Base-by-base conservation (phyloP, 2,113 vertebrate species). In the Mohoua ochrocephala region DNA sequence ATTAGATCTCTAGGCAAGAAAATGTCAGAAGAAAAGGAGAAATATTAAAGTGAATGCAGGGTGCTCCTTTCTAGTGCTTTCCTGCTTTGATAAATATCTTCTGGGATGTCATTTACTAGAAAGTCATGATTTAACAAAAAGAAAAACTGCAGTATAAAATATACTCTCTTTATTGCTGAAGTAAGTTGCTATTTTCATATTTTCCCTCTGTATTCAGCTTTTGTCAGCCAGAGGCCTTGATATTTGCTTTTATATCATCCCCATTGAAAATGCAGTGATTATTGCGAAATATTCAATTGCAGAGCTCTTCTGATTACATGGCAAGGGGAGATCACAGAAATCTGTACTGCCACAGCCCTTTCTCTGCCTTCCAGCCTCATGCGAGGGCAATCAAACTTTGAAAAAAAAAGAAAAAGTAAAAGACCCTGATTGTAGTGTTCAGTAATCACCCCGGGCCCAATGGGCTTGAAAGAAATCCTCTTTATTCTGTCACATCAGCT, bases 31-130 rank as follows among this genome's bases (percentile, higher is more conserved):
- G 97, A 98, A 97, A 98, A 97, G 96, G 92, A 94, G 31, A 97
- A 98, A 98, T 98, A 98, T 98, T 98, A 98, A 98, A 98, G 98
- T 75, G 86, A 98, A 98, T 96, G 91, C 50, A 86, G 97, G 97
- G 96, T 97, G 84, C 89, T 97, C 95, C 95, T 98, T 98, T 97
- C 96, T 97, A 97, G 87, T 97, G 97, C 95, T 97, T 97, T 97
- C 91, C 70, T 91, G 96, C 98, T 98, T 98, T 98, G 98, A 98
- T 98, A 98, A 98, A 98, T 98, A 98, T 98, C 98, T 98, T 98
- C 95, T 97, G 97, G 97, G 96, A 98, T 98, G 97, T 98, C 98
- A 98, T 98, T 98, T 98, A 97, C 97, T 96, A 98, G 97, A 97
- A 98, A 98, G 97, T 97, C 97, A 97, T 97, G 98, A 97, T 98